Base-by-base conservation (phyloP, 2,888 invertebrate species). In the Mesochorus sp. region DNA sequence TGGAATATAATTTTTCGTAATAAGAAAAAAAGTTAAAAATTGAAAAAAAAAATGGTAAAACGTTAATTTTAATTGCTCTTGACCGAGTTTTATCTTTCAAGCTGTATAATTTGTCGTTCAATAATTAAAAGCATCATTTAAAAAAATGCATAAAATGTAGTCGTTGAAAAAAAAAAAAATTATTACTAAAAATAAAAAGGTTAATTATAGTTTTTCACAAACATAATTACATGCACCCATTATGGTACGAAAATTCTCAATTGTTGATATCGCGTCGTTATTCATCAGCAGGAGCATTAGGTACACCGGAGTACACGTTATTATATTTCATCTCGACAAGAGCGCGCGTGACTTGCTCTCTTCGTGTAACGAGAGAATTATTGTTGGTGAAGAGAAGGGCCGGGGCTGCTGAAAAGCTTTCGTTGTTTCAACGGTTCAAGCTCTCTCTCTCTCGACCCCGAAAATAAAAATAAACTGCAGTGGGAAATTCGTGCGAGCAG, bases 371-470 rank as follows among this genome's bases (percentile, higher is more conserved):
- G 51, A 51, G 53, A 55, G 47, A 75, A 68, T 68, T 75, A 68
- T 76, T 37, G 47, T 51, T 14, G 26, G 39, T 17, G 37, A 19
- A 8, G 12, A 64, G 44, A 57, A n/a, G n/a, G n/a, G n/a, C n/a
- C n/a, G n/a, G n/a, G n/a, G n/a, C n/a, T n/a, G 21, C 62, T 53
- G n/a, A 17, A 28, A 66, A 34, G 47, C 55, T 37, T 12, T 44
- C 24, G 72, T n/a, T 26, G 14, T 64, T 55, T 55, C 49, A 34
- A 51, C 47, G 51, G 66, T 34, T 49, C 31, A 28, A 31, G 51
- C 28, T 55, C 59, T 47, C 62, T 68, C 59, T 55, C 59, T 47
- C 62, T 68, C 59, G 77, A 73, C 68, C 67, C n/a, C 72, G 49
- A 39, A 77, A 67, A 21, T 10, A 12, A 34, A 21, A 26, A 26